phyloP scores from a whole-genome alignment of 2,888 invertebrate genomes.

The Eristalis intricaria region DNA sequence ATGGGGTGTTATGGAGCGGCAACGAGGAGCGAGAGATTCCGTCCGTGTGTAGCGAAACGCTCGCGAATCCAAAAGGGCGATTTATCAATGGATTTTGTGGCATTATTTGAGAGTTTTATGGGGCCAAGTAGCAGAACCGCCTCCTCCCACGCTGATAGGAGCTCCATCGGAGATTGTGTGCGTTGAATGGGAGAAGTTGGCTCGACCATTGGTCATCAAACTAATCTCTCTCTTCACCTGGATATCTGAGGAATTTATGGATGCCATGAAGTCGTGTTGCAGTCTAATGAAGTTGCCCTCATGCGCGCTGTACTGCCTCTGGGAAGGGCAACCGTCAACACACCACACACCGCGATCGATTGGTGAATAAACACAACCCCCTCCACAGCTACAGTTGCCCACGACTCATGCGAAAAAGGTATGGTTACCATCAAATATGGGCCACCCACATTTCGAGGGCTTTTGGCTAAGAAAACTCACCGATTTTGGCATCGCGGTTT shows the following conservation, averaged over 20 bases:
- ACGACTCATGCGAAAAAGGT: neutral
- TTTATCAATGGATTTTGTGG: conserved; percentile 72
- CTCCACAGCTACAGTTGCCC: neutral
- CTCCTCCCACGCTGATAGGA: conserved; percentile 34
- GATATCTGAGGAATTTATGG: conserved; percentile 34
- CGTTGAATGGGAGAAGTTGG: conserved; percentile 53
- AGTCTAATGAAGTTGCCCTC: conserved; percentile 12
- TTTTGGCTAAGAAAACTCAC: conserved; percentile 12
- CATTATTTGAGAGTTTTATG: conserved; percentile 67
- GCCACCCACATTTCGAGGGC: conserved; percentile 61
- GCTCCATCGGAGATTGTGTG: conserved; percentile 6
- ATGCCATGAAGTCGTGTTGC: conserved; percentile 32
- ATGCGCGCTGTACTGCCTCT: neutral
- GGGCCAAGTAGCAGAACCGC: conserved; percentile 40
- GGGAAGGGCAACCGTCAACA: neutral
- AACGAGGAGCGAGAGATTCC: neutral
- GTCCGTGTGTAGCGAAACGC: conserved; percentile 1
- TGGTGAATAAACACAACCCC: neutral
- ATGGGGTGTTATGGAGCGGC: neutral
- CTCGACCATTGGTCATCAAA: conserved; percentile 56
- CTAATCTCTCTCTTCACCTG: conserved; percentile 14
- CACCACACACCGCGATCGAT: neutral
- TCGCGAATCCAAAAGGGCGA: conserved; percentile 61
- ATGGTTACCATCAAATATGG: conserved; percentile 40
- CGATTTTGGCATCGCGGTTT: conserved; percentile 51